Base-by-base conservation (phyloP, 2,888 invertebrate species). In the Steromphala cineraria region DNA sequence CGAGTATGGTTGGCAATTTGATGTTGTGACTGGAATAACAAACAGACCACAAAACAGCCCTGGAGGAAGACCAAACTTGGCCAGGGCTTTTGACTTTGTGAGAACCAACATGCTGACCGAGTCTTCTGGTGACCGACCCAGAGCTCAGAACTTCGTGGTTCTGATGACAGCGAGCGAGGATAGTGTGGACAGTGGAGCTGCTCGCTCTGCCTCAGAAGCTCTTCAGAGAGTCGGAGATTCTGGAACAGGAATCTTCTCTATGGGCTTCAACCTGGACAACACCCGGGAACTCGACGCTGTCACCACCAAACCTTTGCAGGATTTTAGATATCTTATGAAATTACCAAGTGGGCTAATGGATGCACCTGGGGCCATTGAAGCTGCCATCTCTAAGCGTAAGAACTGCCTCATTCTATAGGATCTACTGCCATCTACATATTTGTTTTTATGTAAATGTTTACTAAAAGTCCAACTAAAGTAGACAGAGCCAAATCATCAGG, bases 241-340 rank as follows among this genome's bases (percentile, higher is more conserved):
- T 7, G 90, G 89, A 0, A 86, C 87, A 5, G 85, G 87, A 28
- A 84, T 89, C 78, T 91, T 88, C 80, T 86, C 87, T 28, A 86
- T 91, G 56, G 91, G 91, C 0, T 85, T 90, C 8, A 89, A 88
- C 13, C 67, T 86, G 8, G 75, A 82, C 8, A 82, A 87, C 67
- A 77, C 81, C 1, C 75, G 80, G 2, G 89, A 89, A 53, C 79
- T 91, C 10, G 82, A 88, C n/a, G 86, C 84, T 7, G 86, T 90
- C 24, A 87, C 91, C 7, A 87, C 88, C 31, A 80, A 89, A 67
- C 87, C 87, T 0, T 81, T 84, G 0, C 53, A 67, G 2, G 86
- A 86, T 19, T 88, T 85, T 71, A 77, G 84, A 67, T 75, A 82
- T 19, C 53, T 85, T 2, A 82, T 87, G n/a, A 62, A 81, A 19